phyloP scores from a whole-genome alignment of 2,888 invertebrate species.

The Drymonia ruficornis region DNA sequence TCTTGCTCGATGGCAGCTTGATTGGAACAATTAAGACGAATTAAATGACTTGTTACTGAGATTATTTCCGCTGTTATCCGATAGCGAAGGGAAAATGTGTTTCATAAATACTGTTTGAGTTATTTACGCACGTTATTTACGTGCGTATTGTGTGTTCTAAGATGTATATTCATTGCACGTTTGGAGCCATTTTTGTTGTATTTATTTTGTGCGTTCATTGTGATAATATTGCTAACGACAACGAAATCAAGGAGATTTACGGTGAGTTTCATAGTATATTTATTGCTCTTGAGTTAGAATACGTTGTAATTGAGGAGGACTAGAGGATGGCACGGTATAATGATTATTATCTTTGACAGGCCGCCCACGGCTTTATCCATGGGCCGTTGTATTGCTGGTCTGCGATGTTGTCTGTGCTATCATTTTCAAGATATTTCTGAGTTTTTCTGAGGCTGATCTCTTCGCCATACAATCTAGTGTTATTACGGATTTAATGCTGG shows the following conservation, averaged over 20 bases:
- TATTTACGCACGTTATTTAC: constrained; percentile 62
- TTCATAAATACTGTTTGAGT: constrained; percentile 68
- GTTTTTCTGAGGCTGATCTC: too few species aligned
- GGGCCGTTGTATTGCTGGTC: neutral
- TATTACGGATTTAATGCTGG: too few species aligned
- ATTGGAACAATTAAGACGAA: constrained; percentile 65
- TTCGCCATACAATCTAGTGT: too few species aligned
- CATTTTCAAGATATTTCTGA: neutral
- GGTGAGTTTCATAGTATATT: constrained; percentile 59
- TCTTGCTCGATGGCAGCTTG: constrained; percentile 72
- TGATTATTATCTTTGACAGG: constrained; percentile 19
- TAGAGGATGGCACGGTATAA: too few species aligned
- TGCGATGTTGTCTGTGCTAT: neutral
- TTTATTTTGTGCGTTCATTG: constrained; percentile 84
- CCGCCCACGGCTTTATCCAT: constrained; percentile 44
- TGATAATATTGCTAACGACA: constrained; percentile 80
- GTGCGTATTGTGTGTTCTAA: constrained; percentile 66
- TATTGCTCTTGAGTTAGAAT: constrained; percentile 9
- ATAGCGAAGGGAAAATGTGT: constrained; percentile 75
- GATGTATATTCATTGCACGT: constrained; percentile 78
- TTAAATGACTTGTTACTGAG: constrained; percentile 65
- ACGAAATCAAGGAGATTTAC: constrained; percentile 79
- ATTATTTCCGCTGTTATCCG: constrained; percentile 64
- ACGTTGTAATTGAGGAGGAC: neutral
- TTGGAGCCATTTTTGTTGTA: constrained; percentile 85